Evolutionary conservation across 2,113 vertebrate genomes (phyloP), one percentile per base, ranked within the genome.

Genomic region (Verasper variegatus): DNA sequence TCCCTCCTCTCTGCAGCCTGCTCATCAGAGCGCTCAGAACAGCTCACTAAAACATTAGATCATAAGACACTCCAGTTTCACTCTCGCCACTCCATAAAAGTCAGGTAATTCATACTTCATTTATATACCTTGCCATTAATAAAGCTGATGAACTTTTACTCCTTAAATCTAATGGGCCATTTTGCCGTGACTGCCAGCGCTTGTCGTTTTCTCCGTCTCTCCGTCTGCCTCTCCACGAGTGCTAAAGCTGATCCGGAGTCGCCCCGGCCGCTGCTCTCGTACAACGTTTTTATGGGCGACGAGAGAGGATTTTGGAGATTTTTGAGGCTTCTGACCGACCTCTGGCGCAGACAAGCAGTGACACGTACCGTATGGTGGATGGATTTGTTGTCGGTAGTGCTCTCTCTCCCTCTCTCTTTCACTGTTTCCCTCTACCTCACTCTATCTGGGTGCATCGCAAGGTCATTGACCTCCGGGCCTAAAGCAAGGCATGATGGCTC

Each of bases 401-500:
- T 42, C 64, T 35, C 49, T 24, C 59, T 35, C 47, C 12, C 62
- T 18, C 3, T 65, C 35, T 70, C 56, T 51, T 23, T 51, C 56
- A 12, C 37, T 24, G 9, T 78, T 58, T 76, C 21, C 24, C 26
- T 37, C 67, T 80, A 76, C 58, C 60, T 81, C 55, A 78, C 55
- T 83, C 83, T 82, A 76, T 87, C 76, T 84, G 83, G 87, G 94
- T 93, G 93, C 94, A 93, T 93, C 78, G 84, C 90, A 94, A 95
- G 96, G 95, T 96, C 96, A 95, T 94, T 95, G 95, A 97, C 96
- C 95, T 94, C 78, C 57, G 82, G 93, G 94, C 94, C 94, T 95
- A 94, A 95, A 95, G 95, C 94, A 94, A 94, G 93, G 95, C 95
- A 95, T 92, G 96, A 96, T 96, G 95, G 94, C 95, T 96, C 95